Evolutionary conservation across 35 echinoderm and acorn worm genomes (phyloP), one percentile per base, ranked within the genome.

Genomic region (Diadema setosum): DNA sequence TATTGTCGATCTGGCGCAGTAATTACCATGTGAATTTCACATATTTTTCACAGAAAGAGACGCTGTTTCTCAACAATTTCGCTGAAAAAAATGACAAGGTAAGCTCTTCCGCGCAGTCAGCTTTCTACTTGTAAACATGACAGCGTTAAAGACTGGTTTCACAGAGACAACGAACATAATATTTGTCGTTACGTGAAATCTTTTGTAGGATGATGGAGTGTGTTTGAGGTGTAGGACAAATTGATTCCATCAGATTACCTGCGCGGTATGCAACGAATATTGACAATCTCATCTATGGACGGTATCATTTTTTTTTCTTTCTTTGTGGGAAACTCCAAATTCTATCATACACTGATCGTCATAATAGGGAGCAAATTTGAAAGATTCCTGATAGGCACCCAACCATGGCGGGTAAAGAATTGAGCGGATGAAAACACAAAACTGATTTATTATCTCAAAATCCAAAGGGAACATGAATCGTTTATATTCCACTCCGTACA

Each of bases 221-320:
- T n/a, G n/a, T n/a, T n/a, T n/a, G 27, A 30, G 67, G 35, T 24
- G 9, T 65, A 26, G 29, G 39, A 42, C 34, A 44, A 1, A 78
- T 78, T 41, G 44, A 78, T 78, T 78, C 73, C 73, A 36, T 41
- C 40, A 78, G 73, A 78, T 78, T 78, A 78, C 11, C 39, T 78
- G 21, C 24, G 35, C 39, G 73, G 37, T 42, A 78, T 44, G 73
- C 44, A 41, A 78, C 21, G 39, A 39, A 44, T 24, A 78, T n/a
- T 78, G 39, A 78, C 73, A 78, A 44, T 44, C n/a, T n/a, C n/a
- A n/a, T n/a, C n/a, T 78, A 32, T n/a, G 29, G 36, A 78, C 21
- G n/a, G 44, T 42, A 20, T 78, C 33, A 44, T 44, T 43, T 41
- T n/a, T n/a, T n/a, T n/a, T n/a, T n/a, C n/a, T n/a, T n/a, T n/a